A percentile compares a stretch with the other conserved stretches of the same genome.
These are phyloP conservation scores for Furnarius figulus DNA, from an alignment of 2,113 vertebrate species.

Conservation along the genomic window DNA sequence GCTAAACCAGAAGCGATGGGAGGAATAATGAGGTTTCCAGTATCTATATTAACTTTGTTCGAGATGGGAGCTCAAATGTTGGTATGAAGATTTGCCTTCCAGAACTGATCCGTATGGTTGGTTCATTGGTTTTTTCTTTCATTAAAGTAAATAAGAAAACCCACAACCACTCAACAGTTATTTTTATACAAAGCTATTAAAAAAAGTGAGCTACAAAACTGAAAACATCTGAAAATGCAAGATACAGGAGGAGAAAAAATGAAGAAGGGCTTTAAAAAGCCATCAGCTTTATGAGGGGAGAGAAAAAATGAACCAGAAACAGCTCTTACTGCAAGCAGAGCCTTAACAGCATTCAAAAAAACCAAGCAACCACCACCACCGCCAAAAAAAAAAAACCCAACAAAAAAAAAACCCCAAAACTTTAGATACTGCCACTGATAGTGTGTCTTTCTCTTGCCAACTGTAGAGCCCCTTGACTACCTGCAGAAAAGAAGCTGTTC, in stretches of 20 bases:
- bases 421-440: background rate
- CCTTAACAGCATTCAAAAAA: background rate
- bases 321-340: background rate
- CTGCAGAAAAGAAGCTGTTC: background rate
- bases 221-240: background rate
- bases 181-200: background rate
- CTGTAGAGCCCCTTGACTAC: too few species aligned
- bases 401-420: background rate
- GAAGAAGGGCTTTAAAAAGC: background rate
- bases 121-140: background rate
- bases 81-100: background rate
- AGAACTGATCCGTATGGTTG: accelerated
- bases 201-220: background rate
- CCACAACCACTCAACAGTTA: too few species aligned
- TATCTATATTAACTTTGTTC: accelerated
- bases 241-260: background rate
- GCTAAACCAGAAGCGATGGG: background rate
- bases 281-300: background rate
- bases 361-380: too few species aligned
- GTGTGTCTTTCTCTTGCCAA: too few species aligned
- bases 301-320: background rate
- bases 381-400: too few species aligned
- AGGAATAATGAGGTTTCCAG: background rate
- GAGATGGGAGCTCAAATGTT: background rate
- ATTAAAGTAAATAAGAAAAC: background rate